Percentiles rank a stretch among this genome's conserved stretches.
Evolutionary conservation across 2,888 invertebrate species (phyloP).

Genomic region (Rhingia rostrata): DNA sequence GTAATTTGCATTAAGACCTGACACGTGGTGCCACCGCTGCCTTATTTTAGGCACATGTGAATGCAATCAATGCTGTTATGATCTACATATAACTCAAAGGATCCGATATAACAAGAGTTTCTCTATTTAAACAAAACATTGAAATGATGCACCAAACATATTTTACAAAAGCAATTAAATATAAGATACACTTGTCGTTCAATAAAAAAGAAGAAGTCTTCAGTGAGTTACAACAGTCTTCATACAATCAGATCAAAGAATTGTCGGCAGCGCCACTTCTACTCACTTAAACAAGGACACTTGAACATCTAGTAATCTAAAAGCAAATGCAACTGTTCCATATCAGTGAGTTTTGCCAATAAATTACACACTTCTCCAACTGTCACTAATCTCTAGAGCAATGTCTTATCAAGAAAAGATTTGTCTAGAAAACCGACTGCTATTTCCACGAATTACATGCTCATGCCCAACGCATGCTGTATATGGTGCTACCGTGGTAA

Average conservation of each 20-base stretch:
- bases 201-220: too few species aligned
- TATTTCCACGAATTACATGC: conserved; percentile 39
- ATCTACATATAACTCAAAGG: too few species aligned
- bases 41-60: too few species aligned
- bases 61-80: too few species aligned
- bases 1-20: too few species aligned
- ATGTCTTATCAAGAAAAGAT: conserved; percentile 38
- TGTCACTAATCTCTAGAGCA: conserved; percentile 38
- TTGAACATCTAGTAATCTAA: conserved; percentile 1
- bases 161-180: too few species aligned
- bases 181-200: too few species aligned
- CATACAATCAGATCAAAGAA: not conserved
- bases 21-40: too few species aligned
- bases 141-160: too few species aligned
- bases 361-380: conserved; percentile 56
- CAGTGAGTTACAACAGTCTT: not conserved
- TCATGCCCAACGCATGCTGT: conserved; percentile 62
- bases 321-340: conserved; percentile 18
- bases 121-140: too few species aligned
- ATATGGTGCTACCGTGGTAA: conserved; percentile 69
- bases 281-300: not conserved
- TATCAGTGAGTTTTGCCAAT: conserved; percentile 29
- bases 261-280: not conserved
- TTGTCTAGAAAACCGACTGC: conserved; percentile 33
- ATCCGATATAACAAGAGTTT: too few species aligned